These are phyloP conservation scores for Apodemus sylvaticus DNA, from an alignment of 2,113 vertebrate genomes.

Conservation along the genomic window DNA sequence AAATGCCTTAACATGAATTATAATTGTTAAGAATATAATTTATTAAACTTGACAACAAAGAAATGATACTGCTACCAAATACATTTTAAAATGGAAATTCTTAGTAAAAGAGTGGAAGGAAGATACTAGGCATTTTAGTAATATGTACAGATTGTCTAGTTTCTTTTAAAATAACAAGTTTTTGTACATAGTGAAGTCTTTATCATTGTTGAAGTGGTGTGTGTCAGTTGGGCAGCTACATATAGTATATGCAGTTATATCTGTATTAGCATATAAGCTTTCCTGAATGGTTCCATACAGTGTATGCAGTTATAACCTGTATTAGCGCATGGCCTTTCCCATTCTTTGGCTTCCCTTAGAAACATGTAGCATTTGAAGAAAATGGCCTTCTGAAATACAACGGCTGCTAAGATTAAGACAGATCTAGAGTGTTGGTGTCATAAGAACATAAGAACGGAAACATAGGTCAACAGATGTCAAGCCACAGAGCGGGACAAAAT, in stretches of 20 bases:
- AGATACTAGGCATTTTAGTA: background rate
- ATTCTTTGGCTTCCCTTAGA: background rate
- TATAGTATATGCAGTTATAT: no score
- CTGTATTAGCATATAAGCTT: no score
- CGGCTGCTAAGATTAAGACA: background rate
- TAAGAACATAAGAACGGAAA: no score
- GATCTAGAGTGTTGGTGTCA: background rate
- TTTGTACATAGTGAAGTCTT: background rate
- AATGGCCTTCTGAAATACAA: background rate
- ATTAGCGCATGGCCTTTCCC: background rate
- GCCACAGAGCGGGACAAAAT: background rate
- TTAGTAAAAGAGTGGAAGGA: background rate
- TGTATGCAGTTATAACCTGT: background rate
- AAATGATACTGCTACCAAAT: background rate
- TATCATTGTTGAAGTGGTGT: background rate
- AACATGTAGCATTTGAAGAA: background rate
- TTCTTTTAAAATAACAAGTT: conserved; percentile 22
- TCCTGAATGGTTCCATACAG: background rate
- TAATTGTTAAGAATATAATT: background rate
- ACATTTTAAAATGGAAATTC: background rate
- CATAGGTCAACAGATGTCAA: background rate
- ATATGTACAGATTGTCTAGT: background rate
- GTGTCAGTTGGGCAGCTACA: background rate
- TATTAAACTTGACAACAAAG: conserved; percentile 30
- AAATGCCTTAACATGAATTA: background rate